Evolutionary conservation across 2,797 vertebrate genomes (phyloP).

Genomic region (Sebastes goodei): DNA sequence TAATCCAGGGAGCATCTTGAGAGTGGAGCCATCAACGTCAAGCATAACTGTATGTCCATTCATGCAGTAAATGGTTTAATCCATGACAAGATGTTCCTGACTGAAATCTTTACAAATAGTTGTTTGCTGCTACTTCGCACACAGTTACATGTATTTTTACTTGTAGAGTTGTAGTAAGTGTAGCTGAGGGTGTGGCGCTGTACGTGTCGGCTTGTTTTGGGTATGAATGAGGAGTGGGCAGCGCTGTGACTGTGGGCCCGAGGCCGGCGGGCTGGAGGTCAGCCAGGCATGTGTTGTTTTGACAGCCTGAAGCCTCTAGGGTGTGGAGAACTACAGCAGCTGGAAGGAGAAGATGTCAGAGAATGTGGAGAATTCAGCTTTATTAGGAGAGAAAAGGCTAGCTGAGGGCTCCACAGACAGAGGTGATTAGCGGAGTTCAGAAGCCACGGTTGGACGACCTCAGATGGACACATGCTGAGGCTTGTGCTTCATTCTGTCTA

Average conservation of each 20-base stretch:
- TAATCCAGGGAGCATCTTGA: too few relatives aligned
- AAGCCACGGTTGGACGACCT: constrained; percentile 1
- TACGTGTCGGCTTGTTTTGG: background rate
- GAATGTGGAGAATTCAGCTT: constrained; percentile 52
- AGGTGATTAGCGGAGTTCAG: constrained; percentile 22
- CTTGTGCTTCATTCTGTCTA: background rate
- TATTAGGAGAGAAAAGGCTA: constrained; percentile 33
- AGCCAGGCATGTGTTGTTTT: constrained; percentile 61
- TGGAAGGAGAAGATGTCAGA: constrained; percentile 48
- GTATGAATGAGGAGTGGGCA: background rate
- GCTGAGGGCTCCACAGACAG: constrained; percentile 5
- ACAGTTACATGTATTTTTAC: background rate
- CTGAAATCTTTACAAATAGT: too few relatives aligned
- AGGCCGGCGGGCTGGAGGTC: constrained; percentile 17
- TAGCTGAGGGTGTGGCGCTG: background rate
- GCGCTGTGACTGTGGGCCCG: background rate
- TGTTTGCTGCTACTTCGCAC: background rate
- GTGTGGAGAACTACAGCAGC: constrained; percentile 57
- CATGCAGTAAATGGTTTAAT: too few relatives aligned
- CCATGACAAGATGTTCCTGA: too few relatives aligned
- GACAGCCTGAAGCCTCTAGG: constrained; percentile 56
- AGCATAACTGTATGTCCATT: too few relatives aligned
- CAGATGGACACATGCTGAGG: constrained; percentile 8
- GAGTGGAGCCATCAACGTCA: too few relatives aligned
- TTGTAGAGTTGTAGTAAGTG: too few relatives aligned